phyloP scores from a whole-genome alignment of 2,888 invertebrate species.

The Acanthococcus lagerstroemiae region DNA sequence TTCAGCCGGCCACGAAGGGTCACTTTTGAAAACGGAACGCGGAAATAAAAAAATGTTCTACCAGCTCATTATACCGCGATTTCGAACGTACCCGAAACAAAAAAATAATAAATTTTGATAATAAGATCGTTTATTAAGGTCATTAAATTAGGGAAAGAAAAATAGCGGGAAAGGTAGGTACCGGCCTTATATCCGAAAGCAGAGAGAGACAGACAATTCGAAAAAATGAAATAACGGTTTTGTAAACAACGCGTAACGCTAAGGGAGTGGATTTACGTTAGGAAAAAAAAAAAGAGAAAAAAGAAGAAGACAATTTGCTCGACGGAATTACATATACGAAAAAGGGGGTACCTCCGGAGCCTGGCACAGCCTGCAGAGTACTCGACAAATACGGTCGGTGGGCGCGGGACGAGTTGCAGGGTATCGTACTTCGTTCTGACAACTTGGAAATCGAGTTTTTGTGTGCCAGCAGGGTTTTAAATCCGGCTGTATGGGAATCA shows the following conservation, averaged over 20 bases:
- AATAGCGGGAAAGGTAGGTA: not conserved
- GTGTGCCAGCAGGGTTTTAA: not conserved
- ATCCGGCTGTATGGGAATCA: slow-evolving; percentile 18
- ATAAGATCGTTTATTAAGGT: not conserved
- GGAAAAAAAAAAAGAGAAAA: slow-evolving; percentile 3
- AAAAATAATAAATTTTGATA: not conserved
- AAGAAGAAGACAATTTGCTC: slow-evolving; percentile 18
- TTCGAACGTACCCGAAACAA: too few species aligned
- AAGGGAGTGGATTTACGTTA: slow-evolving; percentile 16
- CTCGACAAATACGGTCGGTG: not conserved
- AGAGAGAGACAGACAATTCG: not conserved
- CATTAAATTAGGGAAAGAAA: not conserved
- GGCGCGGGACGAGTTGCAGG: not conserved
- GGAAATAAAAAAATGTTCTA: not conserved
- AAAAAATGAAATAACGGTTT: slow-evolving; percentile 25
- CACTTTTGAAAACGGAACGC: not conserved
- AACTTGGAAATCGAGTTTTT: slow-evolving; percentile 26
- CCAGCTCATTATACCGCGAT: not conserved
- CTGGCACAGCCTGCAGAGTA: slow-evolving; percentile 1
- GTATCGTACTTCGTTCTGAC: not conserved
- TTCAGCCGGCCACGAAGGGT: not conserved
- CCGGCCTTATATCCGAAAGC: too few species aligned
- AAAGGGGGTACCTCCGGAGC: not conserved
- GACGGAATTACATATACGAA: not conserved
- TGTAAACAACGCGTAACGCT: slow-evolving; percentile 20